Percentiles rank a stretch among this genome's conserved stretches.
Conservation (phyloP, 2,113 vertebrate species). For the Nesoenas mayeri region DNA sequence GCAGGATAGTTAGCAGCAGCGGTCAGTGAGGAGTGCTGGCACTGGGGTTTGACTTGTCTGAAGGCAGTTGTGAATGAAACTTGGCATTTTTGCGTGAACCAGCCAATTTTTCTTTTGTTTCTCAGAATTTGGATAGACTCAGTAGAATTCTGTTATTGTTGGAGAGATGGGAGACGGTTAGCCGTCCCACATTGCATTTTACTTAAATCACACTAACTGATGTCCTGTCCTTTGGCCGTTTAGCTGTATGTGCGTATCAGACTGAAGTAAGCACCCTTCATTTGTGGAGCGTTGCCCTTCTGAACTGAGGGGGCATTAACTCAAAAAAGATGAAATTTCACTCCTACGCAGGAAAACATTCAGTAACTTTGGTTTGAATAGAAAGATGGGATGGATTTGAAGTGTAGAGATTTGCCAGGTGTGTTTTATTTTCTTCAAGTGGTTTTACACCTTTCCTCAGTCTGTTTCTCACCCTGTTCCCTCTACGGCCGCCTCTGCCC, state of each 20-base stretch:
- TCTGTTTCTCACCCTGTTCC: background rate
- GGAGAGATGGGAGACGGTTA: background rate
- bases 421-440: background rate
- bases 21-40: background rate
- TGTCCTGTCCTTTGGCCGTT: background rate
- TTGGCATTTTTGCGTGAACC: fast-evolving
- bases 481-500: fast-evolving
- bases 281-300: background rate
- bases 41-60: background rate
- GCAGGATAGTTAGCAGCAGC: background rate
- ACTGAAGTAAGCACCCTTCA: background rate
- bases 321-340: background rate
- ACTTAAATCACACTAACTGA: fast-evolving
- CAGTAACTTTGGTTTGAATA: background rate
- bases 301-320: background rate
- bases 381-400: background rate
- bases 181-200: fast-evolving
- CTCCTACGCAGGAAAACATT: background rate
- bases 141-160: background rate
- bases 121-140: background rate
- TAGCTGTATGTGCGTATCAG: fast-evolving
- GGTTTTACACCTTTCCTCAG: background rate
- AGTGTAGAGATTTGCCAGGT: background rate
- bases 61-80: background rate
- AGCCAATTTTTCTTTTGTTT: background rate